Percentiles rank a stretch among this genome's conserved stretches.
phyloP scores from a whole-genome alignment of 2,888 invertebrate species.

The Athalia circularis region DNA sequence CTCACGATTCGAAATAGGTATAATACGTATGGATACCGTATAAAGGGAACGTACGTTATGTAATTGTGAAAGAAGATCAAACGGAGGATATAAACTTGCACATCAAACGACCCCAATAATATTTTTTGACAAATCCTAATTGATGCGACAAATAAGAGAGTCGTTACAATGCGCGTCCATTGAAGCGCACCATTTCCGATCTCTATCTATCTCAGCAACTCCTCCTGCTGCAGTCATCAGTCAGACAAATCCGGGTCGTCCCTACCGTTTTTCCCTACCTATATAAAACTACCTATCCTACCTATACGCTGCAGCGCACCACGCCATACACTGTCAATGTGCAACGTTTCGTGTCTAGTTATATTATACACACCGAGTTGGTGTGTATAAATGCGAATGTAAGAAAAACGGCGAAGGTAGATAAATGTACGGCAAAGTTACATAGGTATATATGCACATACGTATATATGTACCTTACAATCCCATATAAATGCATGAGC shows the following conservation, averaged over 20 bases:
- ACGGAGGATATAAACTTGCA: slow-evolving; percentile 34
- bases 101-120: slow-evolving; percentile 41
- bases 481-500: slow-evolving; percentile 50
- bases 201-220: slow-evolving; percentile 25
- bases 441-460: neutral
- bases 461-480: slow-evolving; percentile 26
- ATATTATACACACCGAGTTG: neutral
- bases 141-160: slow-evolving; percentile 42
- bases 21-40: no score
- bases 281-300: neutral
- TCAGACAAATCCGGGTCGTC: slow-evolving; percentile 32
- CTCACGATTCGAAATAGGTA: no score
- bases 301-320: neutral
- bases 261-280: neutral
- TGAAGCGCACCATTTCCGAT: slow-evolving; percentile 16
- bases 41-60: neutral
- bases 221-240: slow-evolving; percentile 19
- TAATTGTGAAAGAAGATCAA: slow-evolving; percentile 34
- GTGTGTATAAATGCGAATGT: neutral
- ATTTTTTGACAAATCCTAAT: slow-evolving; percentile 44
- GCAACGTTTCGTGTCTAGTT: slow-evolving; percentile 28
- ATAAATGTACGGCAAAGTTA: neutral
- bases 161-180: slow-evolving; percentile 28
- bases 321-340: neutral
- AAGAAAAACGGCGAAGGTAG: slow-evolving; percentile 5